These are phyloP conservation scores for Erpetoichthys calabaricus DNA, from an alignment of 2,797 vertebrate species.

Conservation along the genomic window DNA sequence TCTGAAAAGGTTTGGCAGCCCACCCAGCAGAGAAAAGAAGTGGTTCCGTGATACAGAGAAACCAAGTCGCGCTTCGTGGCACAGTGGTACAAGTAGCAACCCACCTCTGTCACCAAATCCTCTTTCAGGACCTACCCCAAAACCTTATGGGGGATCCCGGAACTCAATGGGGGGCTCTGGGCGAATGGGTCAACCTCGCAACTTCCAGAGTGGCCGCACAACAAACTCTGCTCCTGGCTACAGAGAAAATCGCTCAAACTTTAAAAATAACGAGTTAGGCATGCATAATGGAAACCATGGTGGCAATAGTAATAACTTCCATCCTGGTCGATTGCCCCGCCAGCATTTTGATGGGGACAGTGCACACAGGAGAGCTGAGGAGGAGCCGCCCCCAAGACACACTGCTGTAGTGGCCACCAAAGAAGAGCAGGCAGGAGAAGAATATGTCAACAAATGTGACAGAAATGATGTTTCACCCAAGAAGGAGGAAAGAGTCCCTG, in stretches of 20 bases:
- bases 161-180: conserved; percentile 23
- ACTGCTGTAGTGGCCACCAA: no score
- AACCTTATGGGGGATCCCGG: conserved; percentile 38
- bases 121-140: conserved; percentile 27
- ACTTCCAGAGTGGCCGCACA: conserved; percentile 31
- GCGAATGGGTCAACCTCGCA: conserved; percentile 18
- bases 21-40: conserved; percentile 65
- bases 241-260: conserved; percentile 18
- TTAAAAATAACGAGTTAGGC: conserved; percentile 4
- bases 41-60: conserved; percentile 58
- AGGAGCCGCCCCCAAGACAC: no score
- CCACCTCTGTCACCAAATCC: conserved; percentile 15
- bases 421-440: no score
- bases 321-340: no score
- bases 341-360: no score
- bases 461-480: conserved; percentile 19
- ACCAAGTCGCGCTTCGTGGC: conserved; percentile 42
- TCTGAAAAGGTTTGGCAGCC: conserved; percentile 46
- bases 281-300: no score
- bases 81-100: conserved; percentile 21
- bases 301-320: no score
- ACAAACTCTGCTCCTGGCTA: conserved; percentile 3
- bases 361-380: no score
- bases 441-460: no score
- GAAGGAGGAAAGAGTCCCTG: conserved; percentile 36